Conservation (phyloP, 2,888 invertebrate genomes). For the Hirudinaria manillensis region DNA sequence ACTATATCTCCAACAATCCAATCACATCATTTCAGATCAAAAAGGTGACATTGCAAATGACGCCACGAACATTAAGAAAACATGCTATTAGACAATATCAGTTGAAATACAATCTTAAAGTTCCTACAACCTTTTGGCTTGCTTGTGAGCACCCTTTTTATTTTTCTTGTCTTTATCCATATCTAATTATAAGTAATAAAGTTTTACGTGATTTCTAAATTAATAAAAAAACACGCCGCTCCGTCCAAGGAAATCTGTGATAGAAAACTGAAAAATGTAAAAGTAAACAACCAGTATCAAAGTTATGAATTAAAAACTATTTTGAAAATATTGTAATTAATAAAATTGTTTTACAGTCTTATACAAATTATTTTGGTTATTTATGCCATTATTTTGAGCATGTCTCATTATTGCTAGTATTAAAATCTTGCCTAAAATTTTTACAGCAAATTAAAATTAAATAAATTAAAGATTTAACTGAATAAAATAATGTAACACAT, state of each 20-base stretch:
- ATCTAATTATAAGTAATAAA: background rate
- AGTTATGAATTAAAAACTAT: conserved; percentile 6
- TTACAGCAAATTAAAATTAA: too few relatives aligned
- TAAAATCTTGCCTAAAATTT: too few relatives aligned
- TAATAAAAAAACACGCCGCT: conserved; percentile 11
- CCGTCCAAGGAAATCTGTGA: conserved; percentile 8
- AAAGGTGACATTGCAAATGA: too few relatives aligned
- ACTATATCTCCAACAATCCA: too few relatives aligned
- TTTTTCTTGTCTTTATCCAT: conserved; percentile 3
- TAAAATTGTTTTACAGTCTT: background rate
- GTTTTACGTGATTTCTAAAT: background rate
- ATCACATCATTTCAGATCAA: too few relatives aligned
- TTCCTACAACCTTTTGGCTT: conserved; percentile 13
- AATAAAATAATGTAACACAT: too few relatives aligned
- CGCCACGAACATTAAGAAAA: too few relatives aligned
- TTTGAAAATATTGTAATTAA: background rate
- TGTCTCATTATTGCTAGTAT: too few relatives aligned
- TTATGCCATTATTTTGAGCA: too few relatives aligned
- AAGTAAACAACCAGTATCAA: background rate
- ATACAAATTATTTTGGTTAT: too few relatives aligned
- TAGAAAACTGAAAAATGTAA: background rate
- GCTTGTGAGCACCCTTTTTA: conserved; percentile 6
- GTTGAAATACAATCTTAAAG: background rate
- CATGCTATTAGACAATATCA: too few relatives aligned
- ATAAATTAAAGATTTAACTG: too few relatives aligned